These are phyloP conservation scores for Andrena bucephala DNA, from an alignment of 2,888 invertebrate genomes.

Conservation along the genomic window DNA sequence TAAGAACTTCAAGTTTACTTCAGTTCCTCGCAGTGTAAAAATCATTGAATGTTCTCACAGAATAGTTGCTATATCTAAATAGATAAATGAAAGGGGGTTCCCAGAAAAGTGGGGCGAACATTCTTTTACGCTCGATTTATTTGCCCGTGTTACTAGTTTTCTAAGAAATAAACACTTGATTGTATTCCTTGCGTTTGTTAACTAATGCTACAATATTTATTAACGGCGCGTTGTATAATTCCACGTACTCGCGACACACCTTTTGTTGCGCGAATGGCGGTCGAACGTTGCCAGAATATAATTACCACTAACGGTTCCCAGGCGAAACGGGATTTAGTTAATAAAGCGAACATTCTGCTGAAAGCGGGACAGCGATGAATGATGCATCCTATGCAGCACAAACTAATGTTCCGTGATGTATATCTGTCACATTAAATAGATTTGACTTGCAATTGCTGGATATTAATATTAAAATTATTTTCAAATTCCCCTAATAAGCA, in stretches of 20 bases:
- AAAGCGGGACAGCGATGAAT: conserved; percentile 5
- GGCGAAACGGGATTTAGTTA: conserved; percentile 60
- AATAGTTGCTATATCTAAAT: conserved; percentile 2
- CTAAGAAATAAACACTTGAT: not conserved
- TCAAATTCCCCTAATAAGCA: not conserved
- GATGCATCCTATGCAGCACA: not conserved
- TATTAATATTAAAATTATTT: not conserved
- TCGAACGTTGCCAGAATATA: conserved; percentile 75
- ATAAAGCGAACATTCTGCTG: conserved; percentile 36
- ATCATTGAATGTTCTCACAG: conserved; percentile 18
- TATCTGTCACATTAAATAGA: not conserved
- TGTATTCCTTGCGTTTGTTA: not conserved
- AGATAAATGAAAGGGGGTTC: not conserved
- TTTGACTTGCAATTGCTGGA: not conserved
- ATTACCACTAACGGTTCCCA: conserved; percentile 78
- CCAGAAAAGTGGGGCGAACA: too few relatives aligned
- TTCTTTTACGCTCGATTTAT: not conserved
- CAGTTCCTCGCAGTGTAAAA: conserved; percentile 22
- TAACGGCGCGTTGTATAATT: conserved; percentile 16
- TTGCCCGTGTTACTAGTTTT: not conserved
- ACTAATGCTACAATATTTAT: not conserved
- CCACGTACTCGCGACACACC: conserved; percentile 35
- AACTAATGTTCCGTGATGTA: not conserved
- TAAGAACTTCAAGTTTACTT: conserved; percentile 9
- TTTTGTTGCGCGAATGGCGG: conserved; percentile 64